Evolutionary conservation across 2,797 vertebrate genomes (phyloP), one percentile per base, ranked within the genome.

Genomic region (Eupleurogrammus muticus): DNA sequence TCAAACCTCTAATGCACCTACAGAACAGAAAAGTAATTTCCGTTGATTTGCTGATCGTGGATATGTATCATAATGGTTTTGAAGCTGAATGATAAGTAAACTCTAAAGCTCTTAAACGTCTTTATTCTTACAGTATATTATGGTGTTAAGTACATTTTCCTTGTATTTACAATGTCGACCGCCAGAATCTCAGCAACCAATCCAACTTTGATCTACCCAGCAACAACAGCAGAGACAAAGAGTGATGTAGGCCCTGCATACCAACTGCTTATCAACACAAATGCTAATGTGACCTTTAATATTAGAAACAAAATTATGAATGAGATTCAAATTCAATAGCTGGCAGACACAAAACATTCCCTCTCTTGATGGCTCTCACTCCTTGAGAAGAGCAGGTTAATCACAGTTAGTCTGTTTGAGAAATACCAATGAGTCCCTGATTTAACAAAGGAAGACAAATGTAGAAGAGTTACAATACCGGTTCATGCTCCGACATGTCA

Each of bases 201-300:
- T 21, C 64, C 17, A 24, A 64, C 48, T 70, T 61, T 48, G 13
- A 77, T 72, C 54, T 74, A 62, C 70, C 80, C 68, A 34, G 78
- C 87, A 85, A 78, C 82, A 78, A 61, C 76, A 60, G 34, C 67
- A 59, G 52, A 54, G 51, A 68, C 12, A 0, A 21, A n/a, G 2
- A 55, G 65, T 13, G 70, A 75, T 79, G 66, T 79, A 76, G 75
- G 86, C 74, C 61, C 68, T 73, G 90, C 82, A 90, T 88, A 87
- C 82, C 76, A 91, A 91, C 82, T 83, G 77, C 92, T 87, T 92
- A 93, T 92, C 90, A 92, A 91, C 89, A 76, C 80, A 73, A 89
- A 94, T 94, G 93, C 92, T 90, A 93, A 94, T 93, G 89, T 91
- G 87, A 93, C 92, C 92, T 94, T 94, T 93, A 87, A 85, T 90